Conservation (phyloP, 2,797 vertebrate species). For the Sparus aurata region DNA sequence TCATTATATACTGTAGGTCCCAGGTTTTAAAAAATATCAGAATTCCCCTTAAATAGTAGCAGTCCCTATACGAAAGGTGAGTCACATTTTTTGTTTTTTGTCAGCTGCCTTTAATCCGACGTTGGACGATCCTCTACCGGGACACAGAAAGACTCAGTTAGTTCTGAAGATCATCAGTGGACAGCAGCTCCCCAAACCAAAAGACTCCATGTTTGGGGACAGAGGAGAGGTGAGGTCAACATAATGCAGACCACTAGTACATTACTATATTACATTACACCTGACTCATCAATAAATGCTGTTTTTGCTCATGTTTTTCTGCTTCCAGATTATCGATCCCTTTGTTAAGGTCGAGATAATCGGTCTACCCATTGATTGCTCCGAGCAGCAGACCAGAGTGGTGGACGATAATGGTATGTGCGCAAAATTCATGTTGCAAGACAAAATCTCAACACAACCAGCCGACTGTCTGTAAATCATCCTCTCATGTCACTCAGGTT, state of each 20-base stretch:
- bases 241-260: neutral
- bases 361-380: constrained; percentile 92
- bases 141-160: constrained; percentile 93
- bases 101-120: constrained; percentile 94
- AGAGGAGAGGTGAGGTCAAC: constrained; percentile 90
- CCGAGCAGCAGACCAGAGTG: constrained; percentile 95
- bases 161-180: constrained; percentile 95
- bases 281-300: neutral
- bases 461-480: neutral
- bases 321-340: constrained; percentile 95
- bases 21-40: too few relatives aligned
- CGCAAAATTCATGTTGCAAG: neutral
- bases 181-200: constrained; percentile 97
- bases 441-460: neutral
- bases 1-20: too few relatives aligned
- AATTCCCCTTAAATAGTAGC: neutral
- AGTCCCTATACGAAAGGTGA: neutral
- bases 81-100: neutral
- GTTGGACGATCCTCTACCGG: constrained; percentile 91
- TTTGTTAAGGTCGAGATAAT: constrained; percentile 98
- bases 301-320: constrained; percentile 4
- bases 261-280: neutral
- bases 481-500: constrained; percentile 80
- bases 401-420: constrained; percentile 95
- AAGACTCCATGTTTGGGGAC: constrained; percentile 96